Base-by-base conservation (phyloP, 1,140 invertebrate species). In the Coelopa frigida region DNA sequence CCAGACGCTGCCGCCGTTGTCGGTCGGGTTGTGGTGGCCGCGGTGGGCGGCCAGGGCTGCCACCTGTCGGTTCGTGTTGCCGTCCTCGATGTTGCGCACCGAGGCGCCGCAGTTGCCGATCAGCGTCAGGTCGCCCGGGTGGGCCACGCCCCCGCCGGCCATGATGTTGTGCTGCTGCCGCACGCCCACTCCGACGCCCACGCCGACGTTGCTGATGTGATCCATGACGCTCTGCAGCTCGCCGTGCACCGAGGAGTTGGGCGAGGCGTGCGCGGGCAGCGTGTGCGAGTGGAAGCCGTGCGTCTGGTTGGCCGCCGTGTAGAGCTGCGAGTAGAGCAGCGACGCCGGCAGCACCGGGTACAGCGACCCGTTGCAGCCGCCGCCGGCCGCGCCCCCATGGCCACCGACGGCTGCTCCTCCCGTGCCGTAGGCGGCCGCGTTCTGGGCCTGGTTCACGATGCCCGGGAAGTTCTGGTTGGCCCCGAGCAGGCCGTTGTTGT, bases 301-400 rank as follows among this genome's bases (percentile, higher is more conserved):
- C 36, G 82, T 79, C 58, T 87, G 84, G 58, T 85, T 85, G 23
- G 83, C 81, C 14, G 81, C 80, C 2, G 82, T 81, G 47, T 90
- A 89, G 14, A 91, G 69, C 58, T 89, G 85, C 12, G 86, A 87
- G 70, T 90, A 89, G 5, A 91, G 72, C 43, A 89, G 74, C 57
- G 85, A 87, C 10, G 82, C 81, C 0, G 86, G 84, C 31, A 89
- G 68, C 1, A 87, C 83, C 0, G 82, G 82, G 57, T 83, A 83
- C 0, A 82, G 66, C 1, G 79, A 81, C 50, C 81, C 81, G 58
- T 82, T 81, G 58, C 76, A 83, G 6, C 64, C 60, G 17, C 59
- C 46, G 26, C 56, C 58, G 0, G 58, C 50, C 8, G 32, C 15
- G 27, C 44, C 40, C 17, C 31, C 22, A 41, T 40, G 37, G 31